These are phyloP conservation scores for Empis stercorea DNA, from an alignment of 2,888 invertebrate species.

Conservation along the genomic window DNA sequence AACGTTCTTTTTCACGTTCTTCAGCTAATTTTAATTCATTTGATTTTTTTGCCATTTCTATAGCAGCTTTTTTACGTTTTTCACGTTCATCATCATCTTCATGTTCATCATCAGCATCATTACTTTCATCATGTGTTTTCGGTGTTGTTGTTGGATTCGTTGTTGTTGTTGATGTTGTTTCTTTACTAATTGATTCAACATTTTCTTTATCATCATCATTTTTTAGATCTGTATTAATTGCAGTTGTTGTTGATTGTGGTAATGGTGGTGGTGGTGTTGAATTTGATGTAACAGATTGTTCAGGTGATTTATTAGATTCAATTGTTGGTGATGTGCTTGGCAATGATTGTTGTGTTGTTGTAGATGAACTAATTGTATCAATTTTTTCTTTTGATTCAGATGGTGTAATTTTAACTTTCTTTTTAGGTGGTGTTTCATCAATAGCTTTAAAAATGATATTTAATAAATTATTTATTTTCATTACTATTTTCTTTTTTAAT, in stretches of 20 bases:
- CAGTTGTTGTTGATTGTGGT: conserved; percentile 9
- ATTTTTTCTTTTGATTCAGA: neutral
- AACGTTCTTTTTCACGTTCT: conserved; percentile 29
- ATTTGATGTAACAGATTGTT: conserved; percentile 16
- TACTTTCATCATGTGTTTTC: conserved; percentile 16
- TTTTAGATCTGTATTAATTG: neutral
- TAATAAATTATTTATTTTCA: too few relatives aligned
- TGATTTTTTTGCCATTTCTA: conserved; percentile 11
- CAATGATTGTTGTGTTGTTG: neutral
- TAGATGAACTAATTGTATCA: neutral
- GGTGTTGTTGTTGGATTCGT: neutral
- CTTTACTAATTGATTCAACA: conserved; percentile 16
- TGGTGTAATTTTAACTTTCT: conserved; percentile 14
- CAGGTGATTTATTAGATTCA: conserved; percentile 5
- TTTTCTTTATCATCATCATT: conserved; percentile 3
- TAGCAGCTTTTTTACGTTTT: conserved; percentile 6
- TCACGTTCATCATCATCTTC: conserved; percentile 15
- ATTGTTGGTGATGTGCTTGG: conserved; percentile 2
- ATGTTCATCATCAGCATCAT: conserved; percentile 19
- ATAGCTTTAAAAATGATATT: neutral
- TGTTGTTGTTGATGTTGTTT: conserved; percentile 17
- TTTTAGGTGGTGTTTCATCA: conserved; percentile 18
- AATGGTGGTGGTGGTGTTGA: conserved; percentile 17
- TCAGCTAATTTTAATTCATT: conserved; percentile 28
- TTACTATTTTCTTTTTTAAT: neutral